Evolutionary conservation across 2,113 vertebrate species (phyloP), one percentile per base, ranked within the genome.

Genomic region (Stegastes partitus): DNA sequence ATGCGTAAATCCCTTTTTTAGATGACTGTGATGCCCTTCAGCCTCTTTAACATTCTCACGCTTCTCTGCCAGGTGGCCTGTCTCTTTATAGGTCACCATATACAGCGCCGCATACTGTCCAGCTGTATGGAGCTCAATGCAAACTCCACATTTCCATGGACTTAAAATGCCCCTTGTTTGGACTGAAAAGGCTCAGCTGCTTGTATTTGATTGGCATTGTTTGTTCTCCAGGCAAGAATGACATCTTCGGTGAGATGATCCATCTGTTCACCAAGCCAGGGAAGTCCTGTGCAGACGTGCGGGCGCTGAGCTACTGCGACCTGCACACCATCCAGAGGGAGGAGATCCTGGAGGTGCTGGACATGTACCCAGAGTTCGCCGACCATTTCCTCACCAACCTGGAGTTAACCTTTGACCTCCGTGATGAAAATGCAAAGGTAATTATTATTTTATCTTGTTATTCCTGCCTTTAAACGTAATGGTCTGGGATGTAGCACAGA

Each of bases 171-270:
- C 31, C 31, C 2, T 1, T 9, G 10, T 34, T 34, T 9, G 31
- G n/a, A n/a, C 31, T 34, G 28, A 34, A 9, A 34, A 34, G 31
- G 7, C 7, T 34, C 31, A 34, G 8, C 10, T 34, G 2, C 8
- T 34, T 9, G 8, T 7, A 34, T 34, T 10, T 10, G 31, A 6
- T 31, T 7, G 2, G 10, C 31, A 1, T 9, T 10, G 31, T 34
- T 34, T 34, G 7, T 34, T 34, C 31, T 28, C 1, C 45, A 99
- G 98, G 98, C 28, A 99, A 98, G 94, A 99, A 99, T 56, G 98
- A 99, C 89, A 99, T 99, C 88, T 99, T 99, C 68, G 97, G 98
- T 68, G 98, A 99, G 93, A 97, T 98, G 97, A 98, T 99, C 76
- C 96, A 97, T 88, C 95, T 96, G 74, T 97, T 93, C 87, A 82